A percentile compares a stretch with the other conserved stretches of the same genome.
These are phyloP conservation scores for Chiridota heheva DNA, from an alignment of 35 echinoderm and acorn worm species.

Conservation along the genomic window DNA sequence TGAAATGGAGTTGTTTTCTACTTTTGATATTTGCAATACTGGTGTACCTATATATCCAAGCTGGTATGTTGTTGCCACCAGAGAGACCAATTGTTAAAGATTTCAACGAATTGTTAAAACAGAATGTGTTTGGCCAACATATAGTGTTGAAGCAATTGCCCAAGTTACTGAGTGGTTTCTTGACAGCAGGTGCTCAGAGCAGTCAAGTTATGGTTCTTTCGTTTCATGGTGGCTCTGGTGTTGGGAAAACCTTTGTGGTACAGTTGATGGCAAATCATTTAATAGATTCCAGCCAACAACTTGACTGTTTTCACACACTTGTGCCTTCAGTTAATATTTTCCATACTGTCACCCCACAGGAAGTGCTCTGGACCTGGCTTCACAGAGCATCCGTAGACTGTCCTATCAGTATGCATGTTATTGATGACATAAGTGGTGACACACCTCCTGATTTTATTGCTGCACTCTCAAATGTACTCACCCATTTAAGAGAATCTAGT, in stretches of 20 bases:
- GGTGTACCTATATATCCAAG: too few relatives aligned
- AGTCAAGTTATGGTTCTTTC: slow-evolving; percentile 36
- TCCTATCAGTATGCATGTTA: not conserved
- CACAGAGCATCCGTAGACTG: too few relatives aligned
- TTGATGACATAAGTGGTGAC: slow-evolving; percentile 25
- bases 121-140: slow-evolving; percentile 26
- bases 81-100: too few relatives aligned
- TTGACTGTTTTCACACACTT: slow-evolving; percentile 18
- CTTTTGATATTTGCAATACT: too few relatives aligned
- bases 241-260: slow-evolving; percentile 50
- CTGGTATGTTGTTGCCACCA: too few relatives aligned
- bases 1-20: too few relatives aligned
- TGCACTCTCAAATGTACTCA: not conserved
- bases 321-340: not conserved
- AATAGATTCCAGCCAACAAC: not conserved
- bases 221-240: slow-evolving; percentile 56
- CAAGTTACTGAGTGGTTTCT: not conserved
- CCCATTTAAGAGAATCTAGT: not conserved
- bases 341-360: too few relatives aligned
- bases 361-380: too few relatives aligned
- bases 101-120: too few relatives aligned
- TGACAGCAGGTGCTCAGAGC: not conserved
- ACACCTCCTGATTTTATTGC: slow-evolving; percentile 12
- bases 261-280: slow-evolving; percentile 34
- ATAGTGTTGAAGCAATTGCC: slow-evolving; percentile 6